phyloP scores from a whole-genome alignment of 1,140 invertebrate species.

The Drosophila sp. region DNA sequence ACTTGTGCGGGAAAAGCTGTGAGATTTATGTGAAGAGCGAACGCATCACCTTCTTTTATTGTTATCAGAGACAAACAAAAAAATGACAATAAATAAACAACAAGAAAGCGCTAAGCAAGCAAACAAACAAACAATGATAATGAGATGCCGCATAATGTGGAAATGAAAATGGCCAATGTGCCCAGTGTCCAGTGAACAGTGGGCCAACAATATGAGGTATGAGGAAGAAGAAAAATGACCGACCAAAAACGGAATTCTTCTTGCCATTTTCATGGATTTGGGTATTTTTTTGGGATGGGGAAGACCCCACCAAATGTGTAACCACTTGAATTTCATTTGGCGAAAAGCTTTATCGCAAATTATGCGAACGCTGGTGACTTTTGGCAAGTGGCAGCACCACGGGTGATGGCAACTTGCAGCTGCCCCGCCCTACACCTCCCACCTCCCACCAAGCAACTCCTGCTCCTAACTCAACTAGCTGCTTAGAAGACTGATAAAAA shows the following conservation, averaged over 20 bases:
- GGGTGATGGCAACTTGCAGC: constrained; percentile 38
- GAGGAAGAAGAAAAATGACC: constrained; percentile 66
- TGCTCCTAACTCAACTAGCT: constrained; percentile 52
- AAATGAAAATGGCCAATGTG: constrained; percentile 63
- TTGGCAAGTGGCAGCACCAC: constrained; percentile 77
- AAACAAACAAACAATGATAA: constrained; percentile 71
- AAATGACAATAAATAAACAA: constrained; percentile 61
- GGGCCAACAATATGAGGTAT: neutral
- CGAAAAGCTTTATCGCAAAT: constrained; percentile 82
- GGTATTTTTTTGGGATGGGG: neutral
- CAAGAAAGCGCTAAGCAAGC: constrained; percentile 60
- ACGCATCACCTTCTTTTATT: constrained; percentile 66
- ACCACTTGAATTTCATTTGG: constrained; percentile 83
- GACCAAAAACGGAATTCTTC: constrained; percentile 24
- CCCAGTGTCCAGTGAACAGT: constrained; percentile 16
- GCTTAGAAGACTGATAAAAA: constrained; percentile 80
- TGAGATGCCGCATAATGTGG: constrained; percentile 79
- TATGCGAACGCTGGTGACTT: constrained; percentile 81
- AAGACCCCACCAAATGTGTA: constrained; percentile 65
- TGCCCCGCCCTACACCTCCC: constrained; percentile 8
- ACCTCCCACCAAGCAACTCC: neutral
- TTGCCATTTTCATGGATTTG: no score
- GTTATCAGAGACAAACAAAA: constrained; percentile 48
- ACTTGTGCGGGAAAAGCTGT: constrained; percentile 9
- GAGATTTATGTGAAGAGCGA: constrained; percentile 49